phyloP scores from a whole-genome alignment of 1,140 invertebrate species.

The Atta cephalotes region DNA sequence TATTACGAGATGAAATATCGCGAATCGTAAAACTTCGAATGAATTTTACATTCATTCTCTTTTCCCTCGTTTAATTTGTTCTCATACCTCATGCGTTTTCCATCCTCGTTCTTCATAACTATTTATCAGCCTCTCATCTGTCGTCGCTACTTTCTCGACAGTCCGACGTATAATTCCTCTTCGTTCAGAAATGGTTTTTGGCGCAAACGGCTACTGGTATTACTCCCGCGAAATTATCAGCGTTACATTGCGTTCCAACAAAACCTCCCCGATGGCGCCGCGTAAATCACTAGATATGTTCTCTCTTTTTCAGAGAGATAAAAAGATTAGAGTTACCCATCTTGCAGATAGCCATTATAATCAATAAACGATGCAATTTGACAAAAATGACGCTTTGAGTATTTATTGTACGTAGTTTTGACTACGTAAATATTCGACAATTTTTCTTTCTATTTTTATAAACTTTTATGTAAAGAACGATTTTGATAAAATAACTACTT shows the following conservation, averaged over 20 bases:
- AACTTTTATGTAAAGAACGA: not conserved
- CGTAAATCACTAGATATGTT: conserved; percentile 40
- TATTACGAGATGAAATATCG: conserved; percentile 29
- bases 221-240: conserved; percentile 70
- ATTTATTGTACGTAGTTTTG: not conserved
- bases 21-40: not conserved
- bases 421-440: too few species aligned
- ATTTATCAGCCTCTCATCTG: conserved; percentile 50
- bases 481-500: too few species aligned
- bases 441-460: not conserved
- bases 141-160: conserved; percentile 39
- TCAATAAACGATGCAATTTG: not conserved
- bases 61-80: not conserved
- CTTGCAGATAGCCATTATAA: conserved; percentile 5
- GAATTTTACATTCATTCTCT: conserved; percentile 36
- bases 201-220: conserved; percentile 42
- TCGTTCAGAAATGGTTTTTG: conserved; percentile 69
- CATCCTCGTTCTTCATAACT: conserved; percentile 26
- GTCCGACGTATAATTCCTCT: conserved; percentile 66
- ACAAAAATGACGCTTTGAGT: not conserved
- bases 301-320: conserved; percentile 3
- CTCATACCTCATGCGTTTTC: not conserved
- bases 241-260: conserved; percentile 60
- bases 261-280: conserved; percentile 27
- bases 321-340: conserved; percentile 6